Evolutionary conservation across 2,797 vertebrate genomes (phyloP), one percentile per base, ranked within the genome.

Genomic region (Acanthis flammea): DNA sequence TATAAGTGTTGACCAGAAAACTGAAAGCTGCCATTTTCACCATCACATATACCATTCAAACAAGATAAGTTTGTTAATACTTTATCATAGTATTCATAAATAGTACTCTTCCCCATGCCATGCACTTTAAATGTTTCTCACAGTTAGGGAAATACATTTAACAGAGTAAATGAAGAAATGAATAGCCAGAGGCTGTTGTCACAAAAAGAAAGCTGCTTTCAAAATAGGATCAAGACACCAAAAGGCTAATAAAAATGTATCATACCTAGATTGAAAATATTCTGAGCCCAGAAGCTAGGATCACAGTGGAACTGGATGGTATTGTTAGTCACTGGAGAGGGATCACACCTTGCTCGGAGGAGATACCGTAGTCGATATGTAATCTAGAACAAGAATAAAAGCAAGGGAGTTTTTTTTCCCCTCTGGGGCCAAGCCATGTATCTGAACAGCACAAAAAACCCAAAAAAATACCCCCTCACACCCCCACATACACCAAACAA

Each of bases 201-300:
- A 78, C 35, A 86, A 50, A 67, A 90, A 50, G 12, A 75, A 61
- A 80, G 18, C 19, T 65, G 48, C 48, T 86, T 94, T 74, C 45
- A 50, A 92, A 75, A 57, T 0, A 47, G 19, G 17, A 71, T 66
- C 41, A 85, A 51, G 68, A 51, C 0, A 6, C 10, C 18, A 44
- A 73, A 86, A 19, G 42, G 21, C 33, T 91, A 93, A 93, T 31
- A 77, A 50, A 78, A 86, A 16, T 60, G 75, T 16, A 27, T 31
- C 95, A 51, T 98, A 98, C 98, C 98, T 97, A 98, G 96, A 89
- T 98, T 98, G 95, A 98, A 98, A 95, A 98, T 98, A 93, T 98
- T 98, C 96, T 98, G 98, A 83, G 98, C 98, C 98, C 98, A 98
- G 90, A 98, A 98, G 93, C 98, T 98, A 23, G 98, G 98, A 97